A percentile compares a stretch with the other conserved stretches of the same genome.
phyloP scores from a whole-genome alignment of 2,888 invertebrate genomes.

The Ceratothoa steindachneri region DNA sequence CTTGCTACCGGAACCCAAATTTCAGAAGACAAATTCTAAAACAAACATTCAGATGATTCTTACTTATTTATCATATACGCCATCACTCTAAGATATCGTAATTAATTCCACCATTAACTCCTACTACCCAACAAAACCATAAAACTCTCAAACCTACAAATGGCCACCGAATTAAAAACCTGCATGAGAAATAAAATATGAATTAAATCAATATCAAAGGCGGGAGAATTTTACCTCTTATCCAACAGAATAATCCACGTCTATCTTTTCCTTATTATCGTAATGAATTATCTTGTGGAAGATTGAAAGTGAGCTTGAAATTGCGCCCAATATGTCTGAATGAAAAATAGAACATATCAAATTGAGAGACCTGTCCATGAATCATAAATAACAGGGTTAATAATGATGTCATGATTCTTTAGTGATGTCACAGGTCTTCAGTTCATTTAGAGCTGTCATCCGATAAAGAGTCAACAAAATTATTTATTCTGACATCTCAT shows the following conservation, averaged over 20 bases:
- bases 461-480: background rate
- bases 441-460: conserved; percentile 19
- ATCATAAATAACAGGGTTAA: background rate
- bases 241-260: background rate
- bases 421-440: conserved; percentile 27
- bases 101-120: too few relatives aligned
- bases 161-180: too few relatives aligned
- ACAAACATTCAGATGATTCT: too few relatives aligned
- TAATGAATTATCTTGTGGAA: background rate
- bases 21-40: too few relatives aligned
- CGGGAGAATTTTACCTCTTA: background rate
- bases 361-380: background rate
- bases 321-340: background rate
- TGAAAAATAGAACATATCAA: background rate
- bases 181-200: background rate
- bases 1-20: too few relatives aligned
- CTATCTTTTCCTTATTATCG: background rate
- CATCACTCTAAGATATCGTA: too few relatives aligned
- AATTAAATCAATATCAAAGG: background rate
- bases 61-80: too few relatives aligned
- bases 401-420: conserved; percentile 14
- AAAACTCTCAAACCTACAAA: too few relatives aligned
- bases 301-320: background rate
- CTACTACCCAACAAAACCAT: too few relatives aligned
- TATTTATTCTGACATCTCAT: background rate